Evolutionary conservation across 1,140 invertebrate genomes (phyloP), one percentile per base, ranked within the genome.

Genomic region (Nymphalis io): DNA sequence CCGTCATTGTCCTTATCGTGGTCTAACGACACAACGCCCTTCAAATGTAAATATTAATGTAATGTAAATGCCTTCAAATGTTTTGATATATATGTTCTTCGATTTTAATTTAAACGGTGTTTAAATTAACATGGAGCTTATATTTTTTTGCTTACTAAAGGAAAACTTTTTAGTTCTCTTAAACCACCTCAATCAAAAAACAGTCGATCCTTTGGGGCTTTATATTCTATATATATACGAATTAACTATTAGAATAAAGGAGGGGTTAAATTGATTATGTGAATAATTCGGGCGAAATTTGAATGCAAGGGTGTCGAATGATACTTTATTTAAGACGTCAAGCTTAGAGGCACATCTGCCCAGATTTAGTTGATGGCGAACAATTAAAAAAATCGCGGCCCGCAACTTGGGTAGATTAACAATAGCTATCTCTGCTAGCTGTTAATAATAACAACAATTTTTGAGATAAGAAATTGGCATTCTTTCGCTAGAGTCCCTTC

Each of bases 391-490:
- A 76, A 72, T 55, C 64, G 71, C 75, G 77, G 77, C 77, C 73
- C 74, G 72, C 78, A 84, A 78, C 76, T 80, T 75, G 72, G 76
- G 71, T 75, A 73, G 81, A 85, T 84, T 81, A 83, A 90, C 87
- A 91, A 89, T 89, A 78, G 82, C 70, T 62, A 60, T 73, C 70
- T 59, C 68, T 79, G 78, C 80, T 82, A 70, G 72, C 80, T 82
- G 76, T 79, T 87, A 91, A 88, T 91, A 89, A 87, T 90, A 91
- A 82, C 77, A 82, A 77, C 81, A 78, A 76, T 78, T 51, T n/a
- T 51, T 81, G 68, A 90, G 88, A 89, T 90, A 87, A 89, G 88
- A 85, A 89, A 88, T 89, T 89, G 88, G 85, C 82, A 87, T 91
- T 91, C 89, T 89, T 90, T 90, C 78, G 85, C 80, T 75, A 73